Evolutionary conservation across 2,113 vertebrate species (phyloP).

Genomic region (Etheostoma cragini): DNA sequence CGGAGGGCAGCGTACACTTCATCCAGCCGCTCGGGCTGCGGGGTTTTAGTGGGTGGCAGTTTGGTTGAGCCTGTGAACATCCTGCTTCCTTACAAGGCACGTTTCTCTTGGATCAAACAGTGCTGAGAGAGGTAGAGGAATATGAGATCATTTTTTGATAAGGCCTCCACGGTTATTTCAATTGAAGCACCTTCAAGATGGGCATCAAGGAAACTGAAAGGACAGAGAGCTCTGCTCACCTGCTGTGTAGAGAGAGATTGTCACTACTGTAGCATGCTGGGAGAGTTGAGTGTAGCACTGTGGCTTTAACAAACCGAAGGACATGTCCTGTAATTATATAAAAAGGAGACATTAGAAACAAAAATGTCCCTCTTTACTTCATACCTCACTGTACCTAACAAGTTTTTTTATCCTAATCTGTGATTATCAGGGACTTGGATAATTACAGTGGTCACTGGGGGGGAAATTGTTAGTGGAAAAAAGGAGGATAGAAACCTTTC

Average conservation of each 20-base stretch:
- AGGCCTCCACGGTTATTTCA: conserved; percentile 3
- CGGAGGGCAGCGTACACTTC: conserved; percentile 81
- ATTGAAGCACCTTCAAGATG: conserved; percentile 11
- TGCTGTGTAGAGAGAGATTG: conserved; percentile 54
- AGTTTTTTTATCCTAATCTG: conserved; percentile 3
- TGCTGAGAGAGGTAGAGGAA: conserved; percentile 54
- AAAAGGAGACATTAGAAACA: conserved; percentile 44
- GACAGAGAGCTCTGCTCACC: conserved; percentile 55
- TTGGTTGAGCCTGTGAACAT: conserved; percentile 85
- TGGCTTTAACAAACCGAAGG: conserved; percentile 67
- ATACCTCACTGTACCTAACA: conserved; percentile 25
- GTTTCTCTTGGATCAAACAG: conserved; percentile 74
- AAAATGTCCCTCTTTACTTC: conserved; percentile 8
- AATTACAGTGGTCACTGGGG: conserved; percentile 11
- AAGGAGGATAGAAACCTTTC: conserved; percentile 20
- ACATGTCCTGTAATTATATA: conserved; percentile 75
- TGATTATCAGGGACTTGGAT: conserved; percentile 25
- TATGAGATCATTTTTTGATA: conserved; percentile 48
- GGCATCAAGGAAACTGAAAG: conserved; percentile 3
- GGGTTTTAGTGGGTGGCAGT: conserved; percentile 78
- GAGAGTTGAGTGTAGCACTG: conserved; percentile 47
- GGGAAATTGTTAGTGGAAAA: neutral
- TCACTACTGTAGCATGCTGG: conserved; percentile 67
- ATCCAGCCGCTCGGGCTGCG: conserved; percentile 82
- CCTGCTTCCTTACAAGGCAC: conserved; percentile 81